Conservation (phyloP, 2,113 vertebrate genomes). For the Coptodon bakossiorum region DNA sequence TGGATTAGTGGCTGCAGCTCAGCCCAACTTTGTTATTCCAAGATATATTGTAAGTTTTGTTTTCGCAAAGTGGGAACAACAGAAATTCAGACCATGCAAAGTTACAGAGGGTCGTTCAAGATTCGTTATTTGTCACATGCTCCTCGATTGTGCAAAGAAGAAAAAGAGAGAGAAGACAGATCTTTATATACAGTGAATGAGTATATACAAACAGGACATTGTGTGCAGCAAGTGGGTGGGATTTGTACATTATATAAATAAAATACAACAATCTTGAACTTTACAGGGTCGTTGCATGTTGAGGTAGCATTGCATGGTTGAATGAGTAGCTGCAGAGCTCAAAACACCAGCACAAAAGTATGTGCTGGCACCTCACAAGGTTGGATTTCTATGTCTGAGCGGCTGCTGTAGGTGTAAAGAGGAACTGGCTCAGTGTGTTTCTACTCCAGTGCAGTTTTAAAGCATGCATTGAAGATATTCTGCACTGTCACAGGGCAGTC, state of each 20-base stretch:
- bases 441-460: rapidly evolving
- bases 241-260: not conserved
- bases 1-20: rapidly evolving
- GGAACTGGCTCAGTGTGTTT: not conserved
- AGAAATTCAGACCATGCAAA: not conserved
- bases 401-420: not conserved
- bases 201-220: not conserved
- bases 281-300: not conserved
- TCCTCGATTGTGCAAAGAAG: not conserved
- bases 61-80: not conserved
- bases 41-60: rapidly evolving
- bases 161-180: not conserved
- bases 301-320: rapidly evolving
- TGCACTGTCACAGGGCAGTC: not conserved
- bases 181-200: rapidly evolving
- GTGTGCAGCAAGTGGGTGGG: not conserved
- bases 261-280: not conserved
- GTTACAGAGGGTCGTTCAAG: not conserved
- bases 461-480: not conserved
- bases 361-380: not conserved
- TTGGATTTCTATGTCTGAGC: not conserved
- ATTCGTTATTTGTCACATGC: not conserved
- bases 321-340: not conserved
- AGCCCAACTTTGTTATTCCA: rapidly evolving
- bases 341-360: not conserved